Base-by-base conservation (phyloP, 2,888 invertebrate species). In the Torymus tubicola region DNA sequence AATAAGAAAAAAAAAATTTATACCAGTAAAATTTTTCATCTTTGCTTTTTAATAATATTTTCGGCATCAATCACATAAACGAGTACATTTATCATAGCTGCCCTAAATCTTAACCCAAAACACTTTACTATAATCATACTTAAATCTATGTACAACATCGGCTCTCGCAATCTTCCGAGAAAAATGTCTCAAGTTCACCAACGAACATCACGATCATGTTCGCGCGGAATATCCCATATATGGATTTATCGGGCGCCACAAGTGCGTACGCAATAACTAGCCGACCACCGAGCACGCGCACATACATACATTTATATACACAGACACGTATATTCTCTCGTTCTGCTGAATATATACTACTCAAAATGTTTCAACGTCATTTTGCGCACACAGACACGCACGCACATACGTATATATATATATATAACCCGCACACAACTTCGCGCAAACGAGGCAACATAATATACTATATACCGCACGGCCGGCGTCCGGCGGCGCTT, bases 181-280 rank as follows among this genome's bases (percentile, higher is more conserved):
- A 31, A 31, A 31, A 31, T 31, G 5, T 31, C 31, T 31, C 31
- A 31, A 31, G 31, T 31, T 31, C 31, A 3, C 31, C 31, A n/a
- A 58, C 14, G 55, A 74, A 42, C 31, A 24, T 18, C 16, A 58
- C 3, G 13, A 21, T n/a, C n/a, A n/a, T 5, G 53, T 13, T 57
- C 14, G 18, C 75, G 52, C 53, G 50, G 24, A 75, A 68, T 61
- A 61, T 18, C 52, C 68, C 75, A 31, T 75, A 60, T 67, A 61
- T 16, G n/a, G 68, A 53, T 75, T 74, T 75, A 75, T 75, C 67
- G n/a, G 74, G 68, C 75, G 68, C 60, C 61, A 55, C 57, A 14
- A 50, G 52, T 24, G 60, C 21, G 52, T 24, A 65, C 74, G 65
- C 50, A 74, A 58, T 57, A 65, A 65, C 31, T 31, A 31, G 31